These are phyloP conservation scores for Aphrophora alni DNA, from an alignment of 2,888 invertebrate species.

Conservation along the genomic window DNA sequence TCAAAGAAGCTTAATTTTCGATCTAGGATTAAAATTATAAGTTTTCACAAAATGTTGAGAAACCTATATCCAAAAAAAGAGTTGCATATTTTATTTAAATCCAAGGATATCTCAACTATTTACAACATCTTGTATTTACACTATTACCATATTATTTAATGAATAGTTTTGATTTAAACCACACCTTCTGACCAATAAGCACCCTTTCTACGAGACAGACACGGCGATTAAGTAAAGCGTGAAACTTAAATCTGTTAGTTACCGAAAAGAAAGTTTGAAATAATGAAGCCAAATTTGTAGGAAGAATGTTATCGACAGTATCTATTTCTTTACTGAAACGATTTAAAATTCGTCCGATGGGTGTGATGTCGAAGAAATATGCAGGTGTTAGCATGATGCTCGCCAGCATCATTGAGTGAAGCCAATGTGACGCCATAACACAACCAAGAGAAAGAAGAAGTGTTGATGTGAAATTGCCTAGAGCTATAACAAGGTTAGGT, in stretches of 20 bases:
- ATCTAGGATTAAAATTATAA: too few relatives aligned
- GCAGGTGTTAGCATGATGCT: slow-evolving; percentile 54
- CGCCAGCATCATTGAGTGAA: slow-evolving; percentile 52
- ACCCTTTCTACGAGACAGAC: too few relatives aligned
- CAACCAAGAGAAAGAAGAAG: not conserved
- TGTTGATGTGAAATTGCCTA: not conserved
- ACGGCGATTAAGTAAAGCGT: not conserved
- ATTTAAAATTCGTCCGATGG: slow-evolving; percentile 57
- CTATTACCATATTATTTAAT: too few relatives aligned
- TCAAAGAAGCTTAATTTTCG: too few relatives aligned
- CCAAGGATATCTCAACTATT: too few relatives aligned
- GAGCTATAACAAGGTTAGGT: too few relatives aligned
- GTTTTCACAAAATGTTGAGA: too few relatives aligned
- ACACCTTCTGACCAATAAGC: too few relatives aligned
- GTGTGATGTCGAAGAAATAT: slow-evolving; percentile 58
- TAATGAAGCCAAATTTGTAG: slow-evolving; percentile 54
- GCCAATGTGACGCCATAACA: not conserved
- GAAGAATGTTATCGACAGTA: slow-evolving; percentile 54
- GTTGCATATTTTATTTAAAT: too few relatives aligned
- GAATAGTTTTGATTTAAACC: too few relatives aligned
- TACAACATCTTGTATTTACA: too few relatives aligned
- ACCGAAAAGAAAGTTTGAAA: slow-evolving; percentile 60
- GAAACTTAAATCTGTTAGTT: slow-evolving; percentile 50
- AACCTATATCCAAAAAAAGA: too few relatives aligned
- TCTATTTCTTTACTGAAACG: slow-evolving; percentile 58